Evolutionary conservation across 1,140 invertebrate genomes (phyloP), one percentile per base, ranked within the genome.

Genomic region (Drosophila yakuba): DNA sequence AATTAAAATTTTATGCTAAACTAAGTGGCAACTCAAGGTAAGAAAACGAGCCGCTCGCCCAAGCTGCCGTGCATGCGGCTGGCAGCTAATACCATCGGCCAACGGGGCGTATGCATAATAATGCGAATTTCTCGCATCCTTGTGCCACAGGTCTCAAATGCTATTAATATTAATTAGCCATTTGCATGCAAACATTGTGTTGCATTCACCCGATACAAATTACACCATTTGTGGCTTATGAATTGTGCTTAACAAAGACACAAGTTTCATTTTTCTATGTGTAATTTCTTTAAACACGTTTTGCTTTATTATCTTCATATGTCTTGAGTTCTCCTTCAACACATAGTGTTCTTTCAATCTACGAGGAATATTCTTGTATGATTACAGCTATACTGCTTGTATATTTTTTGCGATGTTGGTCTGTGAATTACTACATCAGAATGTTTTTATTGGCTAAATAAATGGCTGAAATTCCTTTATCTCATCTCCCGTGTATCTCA

Each of bases 1-100:
- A 88, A 88, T 88, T 88, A 88, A 88, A 88, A 88, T 88, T 88
- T 80, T 88, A 88, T 88, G 84, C 80, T 89, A 89, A 89, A 89
- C 84, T 89, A 89, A 88, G 84, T 89, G 78, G 80, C 79, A 83
- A 89, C 47, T 74, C 69, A 77, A 62, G 79, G 72, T 60, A 61
- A 57, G 41, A 57, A 35, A 44, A 43, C 48, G 23, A 67, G 55
- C 20, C 61, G 36, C 36, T 35, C 8, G 8, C 12, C 52, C 41
- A 54, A 55, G 17, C 38, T 17, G 23, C 11, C 36, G 35, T 54
- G 47, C 47, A 47, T 15, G 43, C 36, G 39, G 48, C 47, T 64
- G 59, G 55, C 56, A 68, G 78, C 75, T 66, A 69, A 47, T 78
- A 51, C 43, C 55, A 52, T 10, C 12, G 64, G 23, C 38, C 14